Percentiles rank a stretch among this genome's conserved stretches.
Evolutionary conservation across 2,888 invertebrate species (phyloP).

Genomic region (Bhutanitis thaidina): DNA sequence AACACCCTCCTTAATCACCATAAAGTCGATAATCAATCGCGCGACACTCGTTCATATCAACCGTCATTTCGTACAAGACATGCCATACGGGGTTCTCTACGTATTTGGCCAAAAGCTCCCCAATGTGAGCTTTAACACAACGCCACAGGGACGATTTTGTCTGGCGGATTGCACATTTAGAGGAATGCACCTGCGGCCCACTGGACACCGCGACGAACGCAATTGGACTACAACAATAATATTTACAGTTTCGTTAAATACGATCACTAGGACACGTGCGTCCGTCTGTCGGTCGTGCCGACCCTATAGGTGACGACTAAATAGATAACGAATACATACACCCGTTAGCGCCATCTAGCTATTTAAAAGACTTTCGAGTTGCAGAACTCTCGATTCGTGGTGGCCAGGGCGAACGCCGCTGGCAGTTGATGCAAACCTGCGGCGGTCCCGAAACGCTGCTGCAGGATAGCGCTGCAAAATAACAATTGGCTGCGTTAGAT

Average conservation of each 20-base stretch:
- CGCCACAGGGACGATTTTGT: conserved; percentile 44
- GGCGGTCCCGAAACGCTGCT: no score
- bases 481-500: no score
- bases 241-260: conserved; percentile 46
- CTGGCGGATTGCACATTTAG: conserved; percentile 17
- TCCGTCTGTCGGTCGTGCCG: background rate
- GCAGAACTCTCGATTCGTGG: no score
- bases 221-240: conserved; percentile 41
- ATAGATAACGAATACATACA: no score
- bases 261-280: conserved; percentile 37
- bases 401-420: no score
- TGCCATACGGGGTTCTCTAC: conserved; percentile 68
- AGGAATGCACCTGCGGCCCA: conserved; percentile 65
- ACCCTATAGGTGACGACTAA: no score
- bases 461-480: no score
- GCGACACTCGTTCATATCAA: conserved; percentile 29
- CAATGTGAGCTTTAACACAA: conserved; percentile 46
- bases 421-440: no score
- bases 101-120: conserved; percentile 54
- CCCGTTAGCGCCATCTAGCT: no score
- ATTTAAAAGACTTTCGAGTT: no score
- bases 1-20: conserved; percentile 28
- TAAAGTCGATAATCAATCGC: conserved; percentile 29
- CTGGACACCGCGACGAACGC: conserved; percentile 49
- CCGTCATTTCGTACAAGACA: conserved; percentile 66